Evolutionary conservation across 2,797 vertebrate species (phyloP).

Genomic region (Enteromius anoplus): DNA sequence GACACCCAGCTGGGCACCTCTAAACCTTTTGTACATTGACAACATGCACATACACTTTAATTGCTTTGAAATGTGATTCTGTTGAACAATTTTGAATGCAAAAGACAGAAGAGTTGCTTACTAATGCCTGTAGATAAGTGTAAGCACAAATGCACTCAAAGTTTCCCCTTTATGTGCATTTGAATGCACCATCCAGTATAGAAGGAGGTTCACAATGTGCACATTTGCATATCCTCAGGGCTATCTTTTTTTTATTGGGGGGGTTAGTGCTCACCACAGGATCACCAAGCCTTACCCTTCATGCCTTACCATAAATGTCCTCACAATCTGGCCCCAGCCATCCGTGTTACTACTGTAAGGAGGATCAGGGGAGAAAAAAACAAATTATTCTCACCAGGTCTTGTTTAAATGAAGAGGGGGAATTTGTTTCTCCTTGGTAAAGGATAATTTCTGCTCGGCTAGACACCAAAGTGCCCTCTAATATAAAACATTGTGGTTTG

Average conservation of each 20-base stretch:
- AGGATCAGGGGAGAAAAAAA: slow-evolving; percentile 36
- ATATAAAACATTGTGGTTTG: slow-evolving; percentile 36
- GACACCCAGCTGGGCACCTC: slow-evolving; percentile 62
- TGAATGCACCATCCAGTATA: slow-evolving; percentile 17
- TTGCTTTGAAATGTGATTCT: neutral
- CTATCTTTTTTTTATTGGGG: slow-evolving; percentile 29
- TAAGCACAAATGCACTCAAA: slow-evolving; percentile 31
- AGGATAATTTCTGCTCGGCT: slow-evolving; percentile 49
- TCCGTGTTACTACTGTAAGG: slow-evolving; percentile 56
- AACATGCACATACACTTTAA: slow-evolving; percentile 23
- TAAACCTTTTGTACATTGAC: slow-evolving; percentile 66
- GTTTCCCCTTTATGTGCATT: slow-evolving; percentile 25
- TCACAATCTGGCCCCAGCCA: slow-evolving; percentile 61
- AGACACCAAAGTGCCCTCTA: slow-evolving; percentile 42
- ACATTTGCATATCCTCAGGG: slow-evolving; percentile 52
- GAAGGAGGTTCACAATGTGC: slow-evolving; percentile 20
- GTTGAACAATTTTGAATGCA: slow-evolving; percentile 41
- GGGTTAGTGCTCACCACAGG: slow-evolving; percentile 53
- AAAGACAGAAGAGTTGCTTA: neutral
- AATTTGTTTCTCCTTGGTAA: slow-evolving; percentile 47
- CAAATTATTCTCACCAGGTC: slow-evolving; percentile 52
- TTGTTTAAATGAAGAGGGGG: slow-evolving; percentile 47
- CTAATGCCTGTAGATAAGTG: slow-evolving; percentile 17
- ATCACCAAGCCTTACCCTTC: slow-evolving; percentile 45
- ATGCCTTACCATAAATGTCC: slow-evolving; percentile 53